Conservation (phyloP, 1,140 invertebrate genomes). For the Musca domestica region DNA sequence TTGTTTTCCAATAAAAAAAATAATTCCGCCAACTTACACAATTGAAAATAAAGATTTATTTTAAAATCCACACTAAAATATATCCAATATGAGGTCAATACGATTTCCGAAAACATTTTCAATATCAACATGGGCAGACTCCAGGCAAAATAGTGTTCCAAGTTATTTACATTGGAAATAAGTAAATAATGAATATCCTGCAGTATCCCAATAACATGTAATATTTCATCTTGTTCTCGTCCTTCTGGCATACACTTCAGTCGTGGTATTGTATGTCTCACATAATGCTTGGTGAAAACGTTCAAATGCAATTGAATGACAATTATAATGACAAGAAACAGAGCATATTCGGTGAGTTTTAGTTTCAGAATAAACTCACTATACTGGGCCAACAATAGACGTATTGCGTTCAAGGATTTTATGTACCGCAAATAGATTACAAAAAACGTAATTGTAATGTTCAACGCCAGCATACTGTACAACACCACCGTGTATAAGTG, state of each 20-base stretch:
- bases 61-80: constrained; percentile 4
- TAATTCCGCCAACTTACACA: no score
- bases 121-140: neutral
- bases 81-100: neutral
- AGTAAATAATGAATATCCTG: constrained; percentile 4
- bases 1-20: no score
- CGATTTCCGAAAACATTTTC: constrained; percentile 6
- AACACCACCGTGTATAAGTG: neutral
- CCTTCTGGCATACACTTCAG: neutral
- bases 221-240: neutral
- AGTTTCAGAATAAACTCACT: neutral
- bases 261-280: neutral
- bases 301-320: neutral
- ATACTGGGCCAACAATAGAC: neutral
- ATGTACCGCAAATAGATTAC: neutral
- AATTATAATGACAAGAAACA: neutral
- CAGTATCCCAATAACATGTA: neutral
- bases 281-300: neutral
- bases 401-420: constrained; percentile 3
- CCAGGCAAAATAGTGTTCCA: neutral
- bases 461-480: neutral
- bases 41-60: neutral
- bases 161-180: neutral
- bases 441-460: neutral
- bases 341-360: neutral